These are phyloP conservation scores for Pristionchus pacificus DNA, from an alignment of 1,140 invertebrate species.

Conservation along the genomic window DNA sequence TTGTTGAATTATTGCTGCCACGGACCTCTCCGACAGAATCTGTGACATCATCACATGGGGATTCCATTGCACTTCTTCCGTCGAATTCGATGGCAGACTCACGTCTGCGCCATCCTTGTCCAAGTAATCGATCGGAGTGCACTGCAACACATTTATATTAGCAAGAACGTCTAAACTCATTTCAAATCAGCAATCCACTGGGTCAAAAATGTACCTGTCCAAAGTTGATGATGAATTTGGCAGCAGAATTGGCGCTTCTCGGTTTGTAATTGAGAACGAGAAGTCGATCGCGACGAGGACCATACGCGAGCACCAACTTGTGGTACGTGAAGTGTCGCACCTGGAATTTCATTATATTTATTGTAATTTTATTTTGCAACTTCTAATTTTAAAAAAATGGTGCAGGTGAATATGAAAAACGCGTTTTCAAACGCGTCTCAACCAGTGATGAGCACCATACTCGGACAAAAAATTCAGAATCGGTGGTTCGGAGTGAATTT, in stretches of 20 bases:
- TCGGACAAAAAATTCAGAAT: too few species aligned
- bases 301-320: conserved; percentile 75
- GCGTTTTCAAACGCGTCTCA: too few species aligned
- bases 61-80: conserved; percentile 26
- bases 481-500: too few species aligned
- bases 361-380: too few species aligned
- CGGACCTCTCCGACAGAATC: conserved; percentile 16
- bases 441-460: too few species aligned
- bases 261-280: conserved; percentile 21
- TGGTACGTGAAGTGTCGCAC: conserved; percentile 80
- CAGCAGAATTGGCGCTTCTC: not conserved
- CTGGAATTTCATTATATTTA: too few species aligned
- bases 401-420: too few species aligned
- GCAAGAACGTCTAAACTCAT: not conserved
- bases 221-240: conserved; percentile 25
- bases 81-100: conserved; percentile 7
- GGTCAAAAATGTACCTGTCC: conserved; percentile 16
- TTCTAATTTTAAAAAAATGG: too few species aligned
- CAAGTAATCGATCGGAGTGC: not conserved
- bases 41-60: conserved; percentile 28
- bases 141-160: not conserved
- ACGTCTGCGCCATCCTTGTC: not conserved
- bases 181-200: not conserved
- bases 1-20: too few species aligned
- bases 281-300: conserved; percentile 67